A percentile compares a stretch with the other conserved stretches of the same genome.
These are phyloP conservation scores for Portevinia maculata DNA, from an alignment of 2,888 invertebrate species.

Conservation along the genomic window DNA sequence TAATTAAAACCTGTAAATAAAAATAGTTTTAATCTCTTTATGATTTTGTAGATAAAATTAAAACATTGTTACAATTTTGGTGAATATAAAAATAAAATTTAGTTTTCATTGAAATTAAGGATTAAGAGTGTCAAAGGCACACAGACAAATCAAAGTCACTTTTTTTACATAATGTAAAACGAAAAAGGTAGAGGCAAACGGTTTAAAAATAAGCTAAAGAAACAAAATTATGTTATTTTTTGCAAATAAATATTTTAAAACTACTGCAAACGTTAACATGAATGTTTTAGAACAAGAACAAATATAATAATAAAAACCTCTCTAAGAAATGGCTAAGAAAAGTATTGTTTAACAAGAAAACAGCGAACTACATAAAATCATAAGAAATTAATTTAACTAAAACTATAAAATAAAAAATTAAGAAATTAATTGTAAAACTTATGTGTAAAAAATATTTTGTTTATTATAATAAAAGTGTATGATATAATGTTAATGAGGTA, in stretches of 20 bases:
- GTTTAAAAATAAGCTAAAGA: slow-evolving; percentile 31
- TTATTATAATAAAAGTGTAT: slow-evolving; percentile 58
- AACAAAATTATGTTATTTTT: slow-evolving; percentile 32
- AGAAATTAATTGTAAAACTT: slow-evolving; percentile 28
- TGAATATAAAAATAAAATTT: slow-evolving; percentile 7
- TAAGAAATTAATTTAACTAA: slow-evolving; percentile 27
- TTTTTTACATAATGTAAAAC: neutral
- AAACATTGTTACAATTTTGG: slow-evolving; percentile 2
- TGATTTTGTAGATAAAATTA: slow-evolving; percentile 65
- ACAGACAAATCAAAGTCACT: neutral
- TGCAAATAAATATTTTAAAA: slow-evolving; percentile 24
- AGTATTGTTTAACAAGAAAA: slow-evolving; percentile 46
- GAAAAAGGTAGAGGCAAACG: slow-evolving; percentile 2
- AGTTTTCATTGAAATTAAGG: slow-evolving; percentile 2
- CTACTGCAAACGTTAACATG: slow-evolving; percentile 58
- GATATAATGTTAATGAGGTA: slow-evolving; percentile 64
- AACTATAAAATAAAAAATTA: slow-evolving; percentile 17
- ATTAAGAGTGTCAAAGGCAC: slow-evolving; percentile 38
- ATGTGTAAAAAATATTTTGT: slow-evolving; percentile 59
- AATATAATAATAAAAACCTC: slow-evolving; percentile 10
- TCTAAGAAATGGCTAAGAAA: slow-evolving; percentile 28
- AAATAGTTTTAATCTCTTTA: slow-evolving; percentile 2
- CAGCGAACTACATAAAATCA: slow-evolving; percentile 64
- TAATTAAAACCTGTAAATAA: slow-evolving; percentile 32
- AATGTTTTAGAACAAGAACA: slow-evolving; percentile 44